phyloP scores from a whole-genome alignment of 1,140 invertebrate genomes.

The Hylaeus volcanicus region DNA sequence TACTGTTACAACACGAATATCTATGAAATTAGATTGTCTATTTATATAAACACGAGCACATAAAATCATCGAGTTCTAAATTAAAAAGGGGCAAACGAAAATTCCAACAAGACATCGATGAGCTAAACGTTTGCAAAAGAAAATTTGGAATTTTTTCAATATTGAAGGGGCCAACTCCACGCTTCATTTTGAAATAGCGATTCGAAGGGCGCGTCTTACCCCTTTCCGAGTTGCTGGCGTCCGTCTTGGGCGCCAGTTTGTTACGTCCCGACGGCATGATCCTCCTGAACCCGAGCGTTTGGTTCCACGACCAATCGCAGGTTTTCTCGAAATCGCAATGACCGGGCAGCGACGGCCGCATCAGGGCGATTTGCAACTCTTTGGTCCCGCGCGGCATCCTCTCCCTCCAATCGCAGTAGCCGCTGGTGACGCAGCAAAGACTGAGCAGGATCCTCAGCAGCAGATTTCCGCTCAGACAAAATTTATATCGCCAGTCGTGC shows the following conservation, averaged over 20 bases:
- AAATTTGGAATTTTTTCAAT: too few relatives aligned
- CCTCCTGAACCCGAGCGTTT: conserved; percentile 57
- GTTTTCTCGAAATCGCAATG: conserved; percentile 71
- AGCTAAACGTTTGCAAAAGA: too few relatives aligned
- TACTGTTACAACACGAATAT: too few relatives aligned
- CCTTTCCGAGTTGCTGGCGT: conserved; percentile 56
- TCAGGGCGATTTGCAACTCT: conserved; percentile 45
- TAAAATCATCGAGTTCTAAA: too few relatives aligned
- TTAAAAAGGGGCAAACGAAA: too few relatives aligned
- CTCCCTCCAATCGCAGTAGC: conserved; percentile 30
- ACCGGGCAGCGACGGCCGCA: conserved; percentile 50
- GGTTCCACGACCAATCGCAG: conserved; percentile 72
- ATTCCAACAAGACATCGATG: too few relatives aligned
- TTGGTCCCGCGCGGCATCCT: conserved; percentile 51
- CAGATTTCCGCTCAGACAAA: neutral
- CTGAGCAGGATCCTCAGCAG: conserved; percentile 54
- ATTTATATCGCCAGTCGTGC: conserved; percentile 12
- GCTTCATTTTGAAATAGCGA: too few relatives aligned
- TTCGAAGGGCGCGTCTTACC: conserved; percentile 39
- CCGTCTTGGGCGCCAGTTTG: conserved; percentile 44
- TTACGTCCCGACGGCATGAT: conserved; percentile 21
- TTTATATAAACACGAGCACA: too few relatives aligned
- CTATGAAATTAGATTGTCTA: too few relatives aligned
- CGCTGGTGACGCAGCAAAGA: conserved; percentile 53
- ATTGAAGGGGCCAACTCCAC: too few relatives aligned